Conservation (phyloP, 2,797 vertebrate genomes). For the Netta rufina region DNA sequence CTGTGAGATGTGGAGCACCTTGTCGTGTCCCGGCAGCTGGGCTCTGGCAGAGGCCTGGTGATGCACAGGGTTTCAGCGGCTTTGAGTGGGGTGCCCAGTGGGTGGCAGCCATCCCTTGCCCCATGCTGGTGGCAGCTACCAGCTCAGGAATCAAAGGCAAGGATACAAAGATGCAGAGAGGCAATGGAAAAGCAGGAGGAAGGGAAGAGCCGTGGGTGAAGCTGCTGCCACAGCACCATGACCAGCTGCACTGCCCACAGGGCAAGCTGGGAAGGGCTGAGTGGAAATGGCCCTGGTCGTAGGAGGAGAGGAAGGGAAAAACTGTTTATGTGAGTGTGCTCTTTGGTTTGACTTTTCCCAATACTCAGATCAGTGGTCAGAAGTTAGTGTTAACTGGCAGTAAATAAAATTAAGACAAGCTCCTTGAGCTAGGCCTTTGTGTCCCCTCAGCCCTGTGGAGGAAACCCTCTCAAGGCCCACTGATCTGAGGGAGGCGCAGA, state of each 20-base stretch:
- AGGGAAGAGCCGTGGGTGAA: neutral
- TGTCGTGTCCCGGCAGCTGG: fast-evolving
- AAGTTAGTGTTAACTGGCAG: neutral
- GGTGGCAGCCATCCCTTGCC: fast-evolving
- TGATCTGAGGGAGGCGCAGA: fast-evolving
- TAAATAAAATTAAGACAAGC: neutral
- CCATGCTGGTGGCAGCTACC: fast-evolving
- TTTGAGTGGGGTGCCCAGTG: fast-evolving
- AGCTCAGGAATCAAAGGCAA: neutral
- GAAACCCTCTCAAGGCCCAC: neutral
- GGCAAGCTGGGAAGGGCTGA: fast-evolving
- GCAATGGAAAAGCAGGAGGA: neutral
- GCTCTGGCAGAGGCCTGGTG: neutral
- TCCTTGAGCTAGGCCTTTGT: fast-evolving
- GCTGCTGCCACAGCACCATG: fast-evolving
- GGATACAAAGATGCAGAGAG: too few species aligned
- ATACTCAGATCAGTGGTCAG: neutral
- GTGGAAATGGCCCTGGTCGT: fast-evolving
- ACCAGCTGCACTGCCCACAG: fast-evolving
- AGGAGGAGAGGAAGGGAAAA: neutral
- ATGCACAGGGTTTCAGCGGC: fast-evolving
- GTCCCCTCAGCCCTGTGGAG: neutral
- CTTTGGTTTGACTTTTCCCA: neutral
- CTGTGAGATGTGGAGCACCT: neutral
- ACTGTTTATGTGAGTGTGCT: neutral